Evolutionary conservation across 2,797 vertebrate species (phyloP), one percentile per base, ranked within the genome.

Genomic region (Centroberyx gerrardi): DNA sequence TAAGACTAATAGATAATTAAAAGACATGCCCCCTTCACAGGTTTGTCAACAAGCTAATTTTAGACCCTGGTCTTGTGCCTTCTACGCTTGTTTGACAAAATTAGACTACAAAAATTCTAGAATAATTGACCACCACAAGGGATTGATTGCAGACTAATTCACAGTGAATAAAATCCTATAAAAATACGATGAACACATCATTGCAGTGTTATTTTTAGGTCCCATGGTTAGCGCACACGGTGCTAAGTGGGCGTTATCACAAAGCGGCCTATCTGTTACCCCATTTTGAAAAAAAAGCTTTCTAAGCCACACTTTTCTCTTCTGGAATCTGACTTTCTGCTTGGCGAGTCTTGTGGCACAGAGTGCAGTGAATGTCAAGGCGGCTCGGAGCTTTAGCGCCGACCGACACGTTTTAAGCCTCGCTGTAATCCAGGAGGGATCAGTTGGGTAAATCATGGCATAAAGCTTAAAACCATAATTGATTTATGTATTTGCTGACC

Each of bases 381-480:
- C 90, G 72, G 74, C 82, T 88, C 40, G 65, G 22, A 78, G 88
- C 85, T 86, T 85, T 80, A 82, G 78, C 72, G 55, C 63, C 55
- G 66, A 65, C 83, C 86, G 68, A 90, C 93, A 89, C 82, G 84
- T 94, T 91, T 88, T 93, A 93, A 94, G 89, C 92, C 72, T 15
- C 78, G 79, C 91, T 90, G 93, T 95, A 95, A 95, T 95, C 94
- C 94, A 88, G 84, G 87, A 85, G 87, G 92, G 94, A 94, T 95
- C 92, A 93, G 93, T 93, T 92, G 93, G 89, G 92, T 94, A 94
- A 95, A 95, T 94, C 93, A 90, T 87, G 88, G 91, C 92, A 93
- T 91, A 92, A 94, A 95, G 93, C 93, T 95, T 94, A 94, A 95
- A 95, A 95, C 93, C 93, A 94, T 95, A 95, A 95, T 95, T 95